These are phyloP conservation scores for Enteromius fasciolatus DNA, from an alignment of 2,797 vertebrate species.

Conservation along the genomic window DNA sequence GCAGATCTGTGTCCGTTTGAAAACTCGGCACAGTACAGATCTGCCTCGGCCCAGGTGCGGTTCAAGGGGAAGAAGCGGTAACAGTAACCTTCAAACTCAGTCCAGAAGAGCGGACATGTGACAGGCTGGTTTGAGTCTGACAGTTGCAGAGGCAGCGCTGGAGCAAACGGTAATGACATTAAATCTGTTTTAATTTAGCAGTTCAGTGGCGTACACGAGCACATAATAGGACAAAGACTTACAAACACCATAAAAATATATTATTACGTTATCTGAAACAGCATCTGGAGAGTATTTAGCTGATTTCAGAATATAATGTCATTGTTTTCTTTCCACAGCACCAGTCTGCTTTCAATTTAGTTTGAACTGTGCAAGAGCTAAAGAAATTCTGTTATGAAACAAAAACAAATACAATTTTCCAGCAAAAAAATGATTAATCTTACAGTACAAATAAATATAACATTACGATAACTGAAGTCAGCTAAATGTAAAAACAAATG, in stretches of 20 bases:
- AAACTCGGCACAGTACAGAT: conserved; percentile 81
- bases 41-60: conserved; percentile 81
- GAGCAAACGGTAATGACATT: not conserved
- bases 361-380: not conserved
- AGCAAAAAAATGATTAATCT: not conserved
- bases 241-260: not conserved
- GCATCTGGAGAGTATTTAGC: conserved; percentile 8
- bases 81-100: conserved; percentile 80
- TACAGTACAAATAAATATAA: not conserved
- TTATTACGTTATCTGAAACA: not conserved
- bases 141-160: conserved; percentile 74
- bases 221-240: not conserved
- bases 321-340: conserved; percentile 13
- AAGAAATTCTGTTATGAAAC: not conserved
- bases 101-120: conserved; percentile 83
- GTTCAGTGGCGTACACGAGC: not conserved
- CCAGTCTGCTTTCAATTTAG: conserved; percentile 10
- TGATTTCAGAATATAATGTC: conserved; percentile 3
- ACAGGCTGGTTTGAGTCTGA: conserved; percentile 70
- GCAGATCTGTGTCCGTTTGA: conserved; percentile 80
- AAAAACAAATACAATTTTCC: not conserved
- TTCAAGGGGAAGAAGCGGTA: conserved; percentile 82
- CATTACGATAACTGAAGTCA: not conserved
- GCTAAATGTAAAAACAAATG: not conserved
- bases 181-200: not conserved